phyloP scores from a whole-genome alignment of 2,888 invertebrate species.

The Iselma pallidipennis region DNA sequence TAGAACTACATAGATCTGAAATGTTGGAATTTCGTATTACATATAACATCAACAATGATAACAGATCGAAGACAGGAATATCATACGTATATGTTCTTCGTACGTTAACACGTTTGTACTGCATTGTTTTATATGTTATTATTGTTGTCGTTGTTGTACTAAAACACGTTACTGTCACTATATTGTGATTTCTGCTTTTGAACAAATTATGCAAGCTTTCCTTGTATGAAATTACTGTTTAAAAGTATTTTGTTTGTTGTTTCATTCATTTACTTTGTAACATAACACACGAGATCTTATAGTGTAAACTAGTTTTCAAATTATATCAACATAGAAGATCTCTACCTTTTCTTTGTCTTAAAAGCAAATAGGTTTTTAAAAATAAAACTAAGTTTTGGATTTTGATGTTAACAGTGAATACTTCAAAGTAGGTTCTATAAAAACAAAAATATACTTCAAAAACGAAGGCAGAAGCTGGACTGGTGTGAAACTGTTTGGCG shows the following conservation, averaged over 20 bases:
- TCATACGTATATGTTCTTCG: neutral
- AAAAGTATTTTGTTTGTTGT: slow-evolving; percentile 26
- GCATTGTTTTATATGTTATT: no score
- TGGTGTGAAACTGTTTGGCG: no score
- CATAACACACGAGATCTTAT: neutral
- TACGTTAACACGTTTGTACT: neutral
- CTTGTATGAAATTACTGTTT: slow-evolving; percentile 40
- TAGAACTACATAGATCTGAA: slow-evolving; percentile 37
- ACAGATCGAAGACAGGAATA: neutral
- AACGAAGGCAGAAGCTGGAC: no score
- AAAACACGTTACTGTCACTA: slow-evolving; percentile 23
- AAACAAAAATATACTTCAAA: no score
- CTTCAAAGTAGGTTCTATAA: no score
- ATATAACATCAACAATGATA: neutral
- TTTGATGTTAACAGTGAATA: no score
- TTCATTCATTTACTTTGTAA: slow-evolving; percentile 23
- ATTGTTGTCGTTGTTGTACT: slow-evolving; percentile 6
- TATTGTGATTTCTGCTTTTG: slow-evolving; percentile 22
- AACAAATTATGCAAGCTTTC: slow-evolving; percentile 35
- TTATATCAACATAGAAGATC: slow-evolving; percentile 9
- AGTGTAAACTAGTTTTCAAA: slow-evolving; percentile 26
- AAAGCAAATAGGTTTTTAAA: no score
- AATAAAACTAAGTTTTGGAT: no score
- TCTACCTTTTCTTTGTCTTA: neutral
- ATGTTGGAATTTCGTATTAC: slow-evolving; percentile 36